phyloP scores from a whole-genome alignment of 1,140 invertebrate species.

The Venustaconcha ellipsiformis region DNA sequence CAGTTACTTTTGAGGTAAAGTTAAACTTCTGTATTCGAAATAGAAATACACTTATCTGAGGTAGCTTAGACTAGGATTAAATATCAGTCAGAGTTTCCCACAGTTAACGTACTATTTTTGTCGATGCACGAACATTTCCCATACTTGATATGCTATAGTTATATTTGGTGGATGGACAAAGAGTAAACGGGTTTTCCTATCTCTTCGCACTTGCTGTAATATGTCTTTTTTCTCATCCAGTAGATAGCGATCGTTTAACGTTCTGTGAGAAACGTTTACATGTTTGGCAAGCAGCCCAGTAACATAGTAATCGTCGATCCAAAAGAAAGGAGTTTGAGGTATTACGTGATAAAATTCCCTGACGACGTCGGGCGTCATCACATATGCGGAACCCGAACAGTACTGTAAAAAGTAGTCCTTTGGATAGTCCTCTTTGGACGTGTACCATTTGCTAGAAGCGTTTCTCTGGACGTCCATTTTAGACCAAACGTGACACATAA shows the following conservation, averaged over 20 bases:
- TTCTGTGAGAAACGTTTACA: constrained; percentile 15
- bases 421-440: constrained; percentile 55
- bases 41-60: no score
- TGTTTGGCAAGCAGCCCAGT: constrained; percentile 38
- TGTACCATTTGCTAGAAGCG: constrained; percentile 64
- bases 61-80: no score
- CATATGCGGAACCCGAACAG: constrained; percentile 63
- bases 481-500: constrained; percentile 35
- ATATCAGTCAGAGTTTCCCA: neutral
- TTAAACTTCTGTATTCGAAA: no score
- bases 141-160: constrained; percentile 11
- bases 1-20: no score
- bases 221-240: constrained; percentile 21
- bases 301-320: constrained; percentile 65
- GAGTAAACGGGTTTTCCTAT: constrained; percentile 27
- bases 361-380: constrained; percentile 61
- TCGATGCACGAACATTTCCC: constrained; percentile 23
- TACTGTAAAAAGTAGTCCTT: constrained; percentile 60
- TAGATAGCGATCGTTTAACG: constrained; percentile 26
- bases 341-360: constrained; percentile 50
- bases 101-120: constrained; percentile 2
- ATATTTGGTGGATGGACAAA: constrained; percentile 27
- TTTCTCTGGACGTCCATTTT: constrained; percentile 46
- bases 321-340: constrained; percentile 48
- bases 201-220: constrained; percentile 5